Evolutionary conservation across 2,113 vertebrate genomes (phyloP).

Genomic region (Cebidichthys violaceus): DNA sequence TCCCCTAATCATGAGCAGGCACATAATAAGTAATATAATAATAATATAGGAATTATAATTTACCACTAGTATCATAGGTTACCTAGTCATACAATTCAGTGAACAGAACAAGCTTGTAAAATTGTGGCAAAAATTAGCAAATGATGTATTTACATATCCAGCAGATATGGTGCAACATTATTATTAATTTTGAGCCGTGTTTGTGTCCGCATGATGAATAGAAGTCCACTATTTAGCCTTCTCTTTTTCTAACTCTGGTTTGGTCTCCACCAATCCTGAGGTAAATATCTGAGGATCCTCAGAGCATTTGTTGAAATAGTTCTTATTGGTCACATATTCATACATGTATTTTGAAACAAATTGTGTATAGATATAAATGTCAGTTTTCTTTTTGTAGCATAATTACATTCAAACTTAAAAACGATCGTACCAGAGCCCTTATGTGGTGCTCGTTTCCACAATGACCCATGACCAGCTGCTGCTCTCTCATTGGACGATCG

Average conservation of each 20-base stretch:
- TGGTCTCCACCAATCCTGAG: background rate
- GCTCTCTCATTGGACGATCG: conserved; percentile 44
- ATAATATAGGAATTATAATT: too few relatives aligned
- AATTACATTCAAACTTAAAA: background rate
- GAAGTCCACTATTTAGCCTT: background rate
- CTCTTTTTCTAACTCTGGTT: background rate
- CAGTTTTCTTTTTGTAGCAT: background rate
- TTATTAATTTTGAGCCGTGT: background rate
- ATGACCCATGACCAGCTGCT: conserved; percentile 5
- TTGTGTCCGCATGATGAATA: background rate
- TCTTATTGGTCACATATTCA: background rate
- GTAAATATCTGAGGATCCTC: background rate
- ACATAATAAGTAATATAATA: too few relatives aligned
- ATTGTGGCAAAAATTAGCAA: too few relatives aligned
- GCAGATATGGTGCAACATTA: background rate
- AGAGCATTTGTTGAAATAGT: background rate
- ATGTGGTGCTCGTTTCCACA: background rate
- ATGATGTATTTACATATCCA: background rate
- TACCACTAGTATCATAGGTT: background rate
- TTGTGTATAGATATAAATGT: background rate
- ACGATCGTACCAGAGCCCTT: background rate
- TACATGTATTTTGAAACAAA: background rate
- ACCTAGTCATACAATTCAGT: too few relatives aligned
- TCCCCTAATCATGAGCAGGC: too few relatives aligned
- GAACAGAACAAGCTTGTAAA: too few relatives aligned